Base-by-base conservation (phyloP, 2,113 vertebrate genomes). In the Sciurus niger region DNA sequence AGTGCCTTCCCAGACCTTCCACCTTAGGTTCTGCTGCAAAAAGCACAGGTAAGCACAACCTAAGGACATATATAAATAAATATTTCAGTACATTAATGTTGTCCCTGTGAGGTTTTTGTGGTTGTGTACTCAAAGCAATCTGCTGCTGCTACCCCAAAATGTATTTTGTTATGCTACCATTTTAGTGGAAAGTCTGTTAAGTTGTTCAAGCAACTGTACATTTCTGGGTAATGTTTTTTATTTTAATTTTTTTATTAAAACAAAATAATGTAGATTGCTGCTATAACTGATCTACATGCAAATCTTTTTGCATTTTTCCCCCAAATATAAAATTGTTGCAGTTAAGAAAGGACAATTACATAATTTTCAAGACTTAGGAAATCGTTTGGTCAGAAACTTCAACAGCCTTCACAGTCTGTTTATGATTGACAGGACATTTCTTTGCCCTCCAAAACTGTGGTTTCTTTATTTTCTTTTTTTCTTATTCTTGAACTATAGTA, bases 11-110 rank as follows among this genome's bases (percentile, higher is more conserved):
- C 99, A 99, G 99, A 99, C 99, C 99, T 99, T 99, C 99, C 99
- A 99, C 99, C 99, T 99, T 99, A 99, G 99, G 99, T 99, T 99
- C 99, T 99, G 99, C 99, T 99, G 99, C 99, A 99, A 99, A 99
- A 99, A 99, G 98, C 99, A 99, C 99, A 99, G 99, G 99, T 99
- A 99, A 99, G 99, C 99, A 99, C 99, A 99, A 99, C 99, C 99
- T 99, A 99, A 99, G 99, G 99, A 99, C 99, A 98, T 99, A 98
- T 99, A 99, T 99, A 98, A 98, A 98, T 97, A 97, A 98, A 98
- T 99, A 98, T 98, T 98, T 98, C 98, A 99, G 98, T 99, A 98
- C 98, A 98, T 98, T 99, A 98, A 98, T 99, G 99, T 99, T 99
- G 98, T 99, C 99, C 99, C 99, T 99, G 99, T 99, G 98, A 99